Percentiles rank a stretch among this genome's conserved stretches.
phyloP scores from a whole-genome alignment of 2,888 invertebrate genomes.

The Junonia oenone region DNA sequence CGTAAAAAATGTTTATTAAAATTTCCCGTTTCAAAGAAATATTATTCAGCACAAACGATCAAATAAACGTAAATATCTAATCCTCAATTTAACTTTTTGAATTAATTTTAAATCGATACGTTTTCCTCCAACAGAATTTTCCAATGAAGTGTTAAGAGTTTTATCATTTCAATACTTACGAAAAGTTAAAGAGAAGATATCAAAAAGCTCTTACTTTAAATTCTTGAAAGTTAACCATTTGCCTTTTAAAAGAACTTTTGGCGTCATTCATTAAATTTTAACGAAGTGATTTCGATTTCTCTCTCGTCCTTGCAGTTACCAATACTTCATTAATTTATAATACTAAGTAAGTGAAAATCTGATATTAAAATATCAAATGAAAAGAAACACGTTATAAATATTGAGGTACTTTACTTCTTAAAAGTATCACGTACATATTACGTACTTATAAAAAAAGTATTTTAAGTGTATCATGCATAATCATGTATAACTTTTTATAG shows the following conservation, averaged over 20 bases:
- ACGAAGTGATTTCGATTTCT: constrained; percentile 1
- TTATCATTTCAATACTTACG: constrained; percentile 46
- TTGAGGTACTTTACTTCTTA: too few relatives aligned
- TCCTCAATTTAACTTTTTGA: constrained; percentile 77
- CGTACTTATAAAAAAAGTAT: too few relatives aligned
- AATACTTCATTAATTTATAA: background rate
- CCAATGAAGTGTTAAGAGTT: constrained; percentile 30
- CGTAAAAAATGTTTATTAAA: too few relatives aligned
- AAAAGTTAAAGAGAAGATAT: constrained; percentile 61
- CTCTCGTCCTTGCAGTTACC: background rate
- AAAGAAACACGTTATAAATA: too few relatives aligned
- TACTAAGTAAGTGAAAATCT: background rate
- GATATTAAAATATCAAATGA: background rate
- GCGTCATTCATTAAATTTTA: constrained; percentile 3
- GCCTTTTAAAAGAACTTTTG: constrained; percentile 31
- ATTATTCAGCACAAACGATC: too few relatives aligned
- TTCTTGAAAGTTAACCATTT: constrained; percentile 49
- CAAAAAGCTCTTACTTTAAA: constrained; percentile 43
- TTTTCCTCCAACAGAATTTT: constrained; percentile 54
- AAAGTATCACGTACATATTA: too few relatives aligned
- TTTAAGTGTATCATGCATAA: too few relatives aligned
- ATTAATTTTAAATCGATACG: constrained; percentile 74
- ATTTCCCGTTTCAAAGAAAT: too few relatives aligned
- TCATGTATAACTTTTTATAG: too few relatives aligned
- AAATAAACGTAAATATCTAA: constrained; percentile 32